Evolutionary conservation across 2,113 vertebrate species (phyloP).

Genomic region (Oryzias melastigma): DNA sequence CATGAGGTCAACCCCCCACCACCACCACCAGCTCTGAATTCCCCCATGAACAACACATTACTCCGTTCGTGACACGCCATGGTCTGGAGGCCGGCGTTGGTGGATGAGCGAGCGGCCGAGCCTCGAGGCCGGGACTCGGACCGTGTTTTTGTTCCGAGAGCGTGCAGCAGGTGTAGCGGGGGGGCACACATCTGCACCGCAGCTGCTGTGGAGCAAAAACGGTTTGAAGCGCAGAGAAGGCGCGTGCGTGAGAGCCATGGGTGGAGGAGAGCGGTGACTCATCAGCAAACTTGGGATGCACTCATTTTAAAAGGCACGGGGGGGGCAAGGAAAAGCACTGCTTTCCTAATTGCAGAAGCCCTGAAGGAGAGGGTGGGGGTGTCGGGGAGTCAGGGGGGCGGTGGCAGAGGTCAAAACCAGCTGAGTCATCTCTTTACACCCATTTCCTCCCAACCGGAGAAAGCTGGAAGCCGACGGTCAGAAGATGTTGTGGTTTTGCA

Average conservation of each 20-base stretch:
- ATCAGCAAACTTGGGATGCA: slow-evolving; percentile 52
- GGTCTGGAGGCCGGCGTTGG: slow-evolving; percentile 63
- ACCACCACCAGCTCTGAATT: slow-evolving; percentile 48
- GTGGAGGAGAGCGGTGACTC: slow-evolving; percentile 73
- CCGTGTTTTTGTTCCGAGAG: neutral
- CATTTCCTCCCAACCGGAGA: slow-evolving; percentile 62
- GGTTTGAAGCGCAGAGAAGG: slow-evolving; percentile 30
- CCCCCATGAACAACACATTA: slow-evolving; percentile 72
- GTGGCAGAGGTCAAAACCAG: slow-evolving; percentile 40
- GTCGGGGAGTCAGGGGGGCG: slow-evolving; percentile 21
- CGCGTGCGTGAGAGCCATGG: slow-evolving; percentile 54
- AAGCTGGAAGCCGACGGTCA: slow-evolving; percentile 34
- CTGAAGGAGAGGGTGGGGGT: slow-evolving; percentile 50
- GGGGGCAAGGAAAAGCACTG: slow-evolving; percentile 50
- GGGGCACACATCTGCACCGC: slow-evolving; percentile 47
- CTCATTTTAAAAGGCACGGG: slow-evolving; percentile 31
- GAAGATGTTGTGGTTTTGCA: slow-evolving; percentile 37
- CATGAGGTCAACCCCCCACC: slow-evolving; percentile 53
- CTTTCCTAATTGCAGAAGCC: slow-evolving; percentile 63
- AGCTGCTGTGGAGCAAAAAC: slow-evolving; percentile 51
- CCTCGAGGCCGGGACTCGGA: slow-evolving; percentile 9
- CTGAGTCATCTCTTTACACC: slow-evolving; percentile 68
- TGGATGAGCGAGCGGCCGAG: slow-evolving; percentile 34
- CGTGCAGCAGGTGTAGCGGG: slow-evolving; percentile 38
- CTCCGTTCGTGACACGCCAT: slow-evolving; percentile 67